These are phyloP conservation scores for Vultur gryphus DNA, from an alignment of 2,797 vertebrate species.

Conservation along the genomic window DNA sequence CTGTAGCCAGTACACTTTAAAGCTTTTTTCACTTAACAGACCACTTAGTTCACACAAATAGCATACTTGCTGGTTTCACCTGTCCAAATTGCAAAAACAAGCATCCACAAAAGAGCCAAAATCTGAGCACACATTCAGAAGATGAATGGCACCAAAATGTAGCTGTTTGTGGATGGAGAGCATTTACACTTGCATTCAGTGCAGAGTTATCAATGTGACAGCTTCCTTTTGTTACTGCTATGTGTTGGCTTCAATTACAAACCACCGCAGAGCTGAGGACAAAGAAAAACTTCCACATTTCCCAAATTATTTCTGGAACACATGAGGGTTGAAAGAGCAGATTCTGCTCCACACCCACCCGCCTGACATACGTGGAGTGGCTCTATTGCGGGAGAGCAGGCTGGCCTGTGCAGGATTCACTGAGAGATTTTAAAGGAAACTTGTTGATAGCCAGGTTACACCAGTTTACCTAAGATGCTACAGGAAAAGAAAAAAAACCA, in stretches of 20 bases:
- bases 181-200: conserved; percentile 41
- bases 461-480: background rate
- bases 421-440: background rate
- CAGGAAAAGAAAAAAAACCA: background rate
- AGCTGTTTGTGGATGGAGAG: conserved; percentile 38
- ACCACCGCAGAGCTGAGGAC: conserved; percentile 29
- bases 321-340: background rate
- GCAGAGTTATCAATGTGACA: conserved; percentile 55
- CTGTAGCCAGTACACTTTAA: conserved; percentile 1
- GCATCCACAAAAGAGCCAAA: conserved; percentile 47
- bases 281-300: conserved; percentile 62
- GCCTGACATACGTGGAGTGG: background rate
- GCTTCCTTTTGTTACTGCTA: conserved; percentile 59
- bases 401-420: background rate
- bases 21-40: conserved; percentile 22
- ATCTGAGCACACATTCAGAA: conserved; percentile 17
- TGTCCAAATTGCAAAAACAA: conserved; percentile 66
- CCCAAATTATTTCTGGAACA: conserved; percentile 58
- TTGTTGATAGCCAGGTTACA: background rate
- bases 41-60: conserved; percentile 40
- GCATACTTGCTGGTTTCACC: conserved; percentile 45
- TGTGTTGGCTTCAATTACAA: conserved; percentile 48
- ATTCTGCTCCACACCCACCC: background rate
- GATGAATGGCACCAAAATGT: conserved; percentile 51
- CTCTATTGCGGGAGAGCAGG: background rate